Base-by-base conservation (phyloP, 2,888 invertebrate species). In the Lutraria lutraria region DNA sequence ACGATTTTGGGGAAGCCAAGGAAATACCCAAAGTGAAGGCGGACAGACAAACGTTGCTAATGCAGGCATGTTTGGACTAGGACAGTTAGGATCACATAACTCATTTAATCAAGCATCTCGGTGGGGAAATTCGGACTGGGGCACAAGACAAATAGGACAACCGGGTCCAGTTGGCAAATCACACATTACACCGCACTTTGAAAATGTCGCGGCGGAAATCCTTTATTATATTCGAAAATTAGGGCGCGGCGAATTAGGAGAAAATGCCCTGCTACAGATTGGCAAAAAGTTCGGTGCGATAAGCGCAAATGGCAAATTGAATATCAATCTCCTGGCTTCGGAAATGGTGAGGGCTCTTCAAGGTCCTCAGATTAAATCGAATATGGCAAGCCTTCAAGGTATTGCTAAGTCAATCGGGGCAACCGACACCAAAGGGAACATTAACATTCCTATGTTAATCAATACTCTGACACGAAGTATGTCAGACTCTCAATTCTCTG, bases 341-440 rank as follows among this genome's bases (percentile, higher is more conserved):
- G 21, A 72, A 60, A 83, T 90, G 81, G 88, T 90, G 12, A 34
- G 31, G 21, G 83, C 85, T 0, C 53, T 89, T 31, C 81, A 83
- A 56, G 80, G 84, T 6, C 79, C 76, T 13, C 19, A 68, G 13
- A 60, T 52, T 6, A 53, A 53, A 63, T 79, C 81, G 25, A 34
- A 84, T 16, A 43, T 88, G 31, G 88, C 89, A 16, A 53, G 85
- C 25, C 31, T 90, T 8, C 81, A 90, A 81, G 83, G 90, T n/a
- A 72, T 90, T 31, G 91, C 91, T 19, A 79, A 83, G 43, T 52
- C 83, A 12, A 21, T 87, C 21, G 91, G 91, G 8, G 91, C 91
- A 8, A 72, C 89, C 15, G 89, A 91, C 82, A 56, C 16, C 34
- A 89, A 89, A 34, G 91, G 89, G 4, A 89, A 91, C n/a, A 87